phyloP scores from a whole-genome alignment of 2,888 invertebrate species.

The Erynnis tages region DNA sequence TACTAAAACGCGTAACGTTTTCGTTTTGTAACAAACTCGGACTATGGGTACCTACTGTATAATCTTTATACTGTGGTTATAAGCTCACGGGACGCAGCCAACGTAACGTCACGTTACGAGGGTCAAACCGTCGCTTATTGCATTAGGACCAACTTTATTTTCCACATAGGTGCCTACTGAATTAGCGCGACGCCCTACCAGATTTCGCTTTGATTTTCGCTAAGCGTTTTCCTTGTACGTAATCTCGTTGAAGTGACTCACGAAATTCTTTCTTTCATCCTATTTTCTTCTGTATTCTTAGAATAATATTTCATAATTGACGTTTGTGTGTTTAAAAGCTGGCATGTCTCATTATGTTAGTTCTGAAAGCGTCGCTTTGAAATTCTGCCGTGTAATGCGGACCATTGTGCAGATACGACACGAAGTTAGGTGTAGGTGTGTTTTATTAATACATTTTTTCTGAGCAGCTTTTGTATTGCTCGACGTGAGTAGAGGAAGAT shows the following conservation, averaged over 20 bases:
- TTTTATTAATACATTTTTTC: constrained; percentile 24
- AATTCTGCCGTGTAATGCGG: constrained; percentile 23
- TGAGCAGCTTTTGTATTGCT: constrained; percentile 14
- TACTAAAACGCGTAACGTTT: no score
- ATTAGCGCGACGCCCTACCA: constrained; percentile 45
- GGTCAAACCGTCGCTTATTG: constrained; percentile 71
- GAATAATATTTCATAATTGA: constrained; percentile 10
- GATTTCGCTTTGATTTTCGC: constrained; percentile 38
- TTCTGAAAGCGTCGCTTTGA: constrained; percentile 20
- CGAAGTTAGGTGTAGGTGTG: constrained; percentile 20
- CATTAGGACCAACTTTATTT: constrained; percentile 66
- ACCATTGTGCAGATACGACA: constrained; percentile 20
- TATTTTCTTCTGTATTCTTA: background rate
- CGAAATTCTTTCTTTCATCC: background rate
- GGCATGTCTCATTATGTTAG: constrained; percentile 20
- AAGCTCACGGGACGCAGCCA: constrained; percentile 58
- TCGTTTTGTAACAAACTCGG: no score
- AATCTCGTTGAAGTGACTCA: constrained; percentile 8
- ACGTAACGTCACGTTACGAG: constrained; percentile 67
- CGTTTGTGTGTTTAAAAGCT: constrained; percentile 7
- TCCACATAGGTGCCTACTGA: constrained; percentile 52
- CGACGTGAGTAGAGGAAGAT: background rate
- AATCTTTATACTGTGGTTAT: no score
- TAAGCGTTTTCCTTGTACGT: constrained; percentile 15
- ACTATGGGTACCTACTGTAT: no score